These are phyloP conservation scores for Saxicola maurus DNA, from an alignment of 2,797 vertebrate genomes.

Conservation along the genomic window DNA sequence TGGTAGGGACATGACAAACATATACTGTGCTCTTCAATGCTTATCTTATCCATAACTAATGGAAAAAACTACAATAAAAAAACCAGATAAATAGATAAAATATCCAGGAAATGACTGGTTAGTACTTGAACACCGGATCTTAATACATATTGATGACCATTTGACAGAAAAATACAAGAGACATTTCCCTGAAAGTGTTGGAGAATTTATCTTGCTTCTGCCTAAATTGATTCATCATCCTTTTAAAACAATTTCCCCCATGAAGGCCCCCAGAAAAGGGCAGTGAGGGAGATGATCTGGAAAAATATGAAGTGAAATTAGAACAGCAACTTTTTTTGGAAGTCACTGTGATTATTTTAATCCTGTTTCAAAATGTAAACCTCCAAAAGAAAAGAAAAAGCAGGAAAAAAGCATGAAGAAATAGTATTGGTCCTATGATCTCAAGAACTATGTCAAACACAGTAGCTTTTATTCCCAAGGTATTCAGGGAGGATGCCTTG, in stretches of 20 bases:
- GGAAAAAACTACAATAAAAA: neutral
- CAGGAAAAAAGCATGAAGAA: neutral
- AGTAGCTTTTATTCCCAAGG: neutral
- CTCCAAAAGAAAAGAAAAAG: neutral
- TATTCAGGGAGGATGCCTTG: neutral
- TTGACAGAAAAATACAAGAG: neutral
- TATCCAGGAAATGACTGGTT: neutral
- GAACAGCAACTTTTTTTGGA: neutral
- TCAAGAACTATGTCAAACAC: neutral
- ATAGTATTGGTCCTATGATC: neutral
- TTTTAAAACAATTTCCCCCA: constrained; percentile 5
- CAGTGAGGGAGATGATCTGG: neutral
- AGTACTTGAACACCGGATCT: neutral
- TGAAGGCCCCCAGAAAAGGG: constrained; percentile 4
- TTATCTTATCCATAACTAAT: neutral
- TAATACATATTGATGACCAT: neutral
- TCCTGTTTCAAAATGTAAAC: neutral
- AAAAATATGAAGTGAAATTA: constrained; percentile 18
- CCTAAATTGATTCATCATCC: neutral
- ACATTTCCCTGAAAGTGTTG: neutral
- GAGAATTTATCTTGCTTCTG: constrained; percentile 1
- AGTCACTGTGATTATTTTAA: neutral
- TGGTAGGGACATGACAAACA: neutral
- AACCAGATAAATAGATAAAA: neutral
- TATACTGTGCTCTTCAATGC: neutral